phyloP scores from a whole-genome alignment of 2,888 invertebrate species.

The Pheosia tremula region DNA sequence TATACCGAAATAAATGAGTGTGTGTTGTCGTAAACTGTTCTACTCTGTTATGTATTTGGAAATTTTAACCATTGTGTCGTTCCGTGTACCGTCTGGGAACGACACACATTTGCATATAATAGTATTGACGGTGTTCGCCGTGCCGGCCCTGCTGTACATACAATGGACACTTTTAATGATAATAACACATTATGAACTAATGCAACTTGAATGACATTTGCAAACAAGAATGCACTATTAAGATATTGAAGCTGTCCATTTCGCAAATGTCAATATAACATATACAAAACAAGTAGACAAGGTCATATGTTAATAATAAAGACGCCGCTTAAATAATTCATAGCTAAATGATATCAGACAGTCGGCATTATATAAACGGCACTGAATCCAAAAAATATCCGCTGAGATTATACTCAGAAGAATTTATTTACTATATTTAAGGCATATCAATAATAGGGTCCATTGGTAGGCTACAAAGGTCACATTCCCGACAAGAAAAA shows the following conservation, averaged over 20 bases:
- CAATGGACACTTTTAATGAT: constrained; percentile 25
- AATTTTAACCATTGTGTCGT: constrained; percentile 18
- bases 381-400: not conserved
- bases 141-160: constrained; percentile 18
- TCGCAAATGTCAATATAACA: no score
- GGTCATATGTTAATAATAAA: no score
- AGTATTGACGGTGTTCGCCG: constrained; percentile 4
- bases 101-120: constrained; percentile 31
- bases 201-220: not conserved
- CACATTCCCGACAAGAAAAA: no score
- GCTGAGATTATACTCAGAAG: not conserved
- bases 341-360: no score
- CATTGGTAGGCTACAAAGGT: no score
- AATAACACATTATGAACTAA: constrained; percentile 3
- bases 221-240: not conserved
- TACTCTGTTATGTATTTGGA: not conserved
- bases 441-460: no score
- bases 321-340: no score
- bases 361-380: not conserved
- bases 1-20: not conserved
- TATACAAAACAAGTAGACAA: no score
- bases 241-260: no score
- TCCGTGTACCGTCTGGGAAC: constrained; percentile 20
- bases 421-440: no score
- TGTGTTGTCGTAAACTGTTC: not conserved